Percentiles rank a stretch among this genome's conserved stretches.
These are phyloP conservation scores for Cotesia congregata DNA, from an alignment of 2,888 invertebrate genomes.

Conservation along the genomic window DNA sequence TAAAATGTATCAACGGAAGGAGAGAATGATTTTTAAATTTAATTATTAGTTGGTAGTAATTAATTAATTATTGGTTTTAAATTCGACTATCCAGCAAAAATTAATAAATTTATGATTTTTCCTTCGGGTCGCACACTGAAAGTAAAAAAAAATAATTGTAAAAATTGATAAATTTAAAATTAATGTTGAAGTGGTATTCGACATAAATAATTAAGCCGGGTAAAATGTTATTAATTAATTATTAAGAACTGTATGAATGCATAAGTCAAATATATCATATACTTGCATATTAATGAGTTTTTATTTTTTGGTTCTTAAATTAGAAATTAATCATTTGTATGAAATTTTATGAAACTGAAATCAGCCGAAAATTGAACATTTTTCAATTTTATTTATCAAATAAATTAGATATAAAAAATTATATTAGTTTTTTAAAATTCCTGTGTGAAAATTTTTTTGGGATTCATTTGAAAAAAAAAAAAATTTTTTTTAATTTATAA, in stretches of 20 bases:
- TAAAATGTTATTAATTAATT: constrained; percentile 58
- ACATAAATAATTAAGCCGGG: constrained; percentile 49
- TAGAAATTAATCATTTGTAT: too few relatives aligned
- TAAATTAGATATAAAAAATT: too few relatives aligned
- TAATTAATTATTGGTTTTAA: neutral
- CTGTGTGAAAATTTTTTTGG: too few relatives aligned
- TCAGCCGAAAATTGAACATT: too few relatives aligned
- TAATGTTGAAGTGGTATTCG: constrained; percentile 49
- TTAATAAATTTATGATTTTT: constrained; percentile 41
- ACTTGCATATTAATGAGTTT: neutral
- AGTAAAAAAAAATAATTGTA: constrained; percentile 52
- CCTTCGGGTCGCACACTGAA: constrained; percentile 56
- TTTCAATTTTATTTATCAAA: too few relatives aligned
- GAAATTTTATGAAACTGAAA: too few relatives aligned
- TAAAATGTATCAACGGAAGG: neutral
- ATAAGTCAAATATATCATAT: constrained; percentile 1
- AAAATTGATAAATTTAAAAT: constrained; percentile 59
- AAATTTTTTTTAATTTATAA: too few relatives aligned
- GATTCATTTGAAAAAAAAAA: too few relatives aligned
- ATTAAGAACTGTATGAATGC: constrained; percentile 43
- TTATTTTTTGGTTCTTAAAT: neutral
- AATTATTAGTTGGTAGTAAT: neutral
- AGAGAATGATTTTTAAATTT: constrained; percentile 35
- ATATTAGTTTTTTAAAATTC: too few relatives aligned
- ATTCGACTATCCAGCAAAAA: constrained; percentile 21